These are phyloP conservation scores for Lasioglossum oenotherae DNA, from an alignment of 2,888 invertebrate species.

Conservation along the genomic window DNA sequence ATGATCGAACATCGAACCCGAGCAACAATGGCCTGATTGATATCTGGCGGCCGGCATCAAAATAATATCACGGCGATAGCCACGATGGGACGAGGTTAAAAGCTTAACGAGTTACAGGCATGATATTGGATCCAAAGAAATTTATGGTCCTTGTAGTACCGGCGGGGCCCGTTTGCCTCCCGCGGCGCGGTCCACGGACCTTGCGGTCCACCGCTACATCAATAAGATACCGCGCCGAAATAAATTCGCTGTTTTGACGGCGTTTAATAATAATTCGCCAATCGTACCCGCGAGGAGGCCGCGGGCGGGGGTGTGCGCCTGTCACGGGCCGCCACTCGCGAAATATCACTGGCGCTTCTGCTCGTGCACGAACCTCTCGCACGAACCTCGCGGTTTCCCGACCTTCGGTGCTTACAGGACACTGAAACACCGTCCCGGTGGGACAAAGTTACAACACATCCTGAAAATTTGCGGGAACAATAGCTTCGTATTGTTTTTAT, in stretches of 20 bases:
- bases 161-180: constrained; percentile 73
- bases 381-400: background rate
- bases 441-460: background rate
- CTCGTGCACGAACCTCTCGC: background rate
- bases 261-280: constrained; percentile 81
- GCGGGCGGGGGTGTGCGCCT: constrained; percentile 6
- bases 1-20: constrained; percentile 6
- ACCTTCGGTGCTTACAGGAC: background rate
- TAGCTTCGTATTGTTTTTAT: background rate
- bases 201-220: constrained; percentile 75
- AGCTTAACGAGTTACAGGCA: constrained; percentile 80
- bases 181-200: constrained; percentile 76
- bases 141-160: constrained; percentile 79
- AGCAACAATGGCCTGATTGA: constrained; percentile 72
- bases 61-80: constrained; percentile 71
- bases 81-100: constrained; percentile 70
- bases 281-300: constrained; percentile 61
- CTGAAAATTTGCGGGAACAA: background rate
- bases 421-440: background rate
- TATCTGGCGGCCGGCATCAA: constrained; percentile 72
- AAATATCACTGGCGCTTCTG: constrained; percentile 56
- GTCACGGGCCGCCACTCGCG: constrained; percentile 65
- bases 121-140: constrained; percentile 80
- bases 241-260: constrained; percentile 81
- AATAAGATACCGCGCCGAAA: constrained; percentile 80